Evolutionary conservation across 2,797 vertebrate species (phyloP), one percentile per base, ranked within the genome.

Genomic region (Anguilla anguilla): DNA sequence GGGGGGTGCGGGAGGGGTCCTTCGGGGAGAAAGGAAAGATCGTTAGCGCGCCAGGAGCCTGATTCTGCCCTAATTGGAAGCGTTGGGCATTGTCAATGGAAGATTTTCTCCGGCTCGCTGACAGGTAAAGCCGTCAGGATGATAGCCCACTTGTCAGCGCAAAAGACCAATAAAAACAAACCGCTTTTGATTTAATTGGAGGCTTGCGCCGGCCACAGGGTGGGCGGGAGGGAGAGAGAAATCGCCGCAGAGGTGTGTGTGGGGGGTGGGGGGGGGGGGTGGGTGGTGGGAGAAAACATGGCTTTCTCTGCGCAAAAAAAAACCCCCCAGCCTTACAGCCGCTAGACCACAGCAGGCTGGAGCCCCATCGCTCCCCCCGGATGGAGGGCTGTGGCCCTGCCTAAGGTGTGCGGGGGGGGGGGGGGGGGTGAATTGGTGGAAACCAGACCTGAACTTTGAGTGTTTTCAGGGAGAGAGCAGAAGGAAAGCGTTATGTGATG

Each of bases 101-200:
- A 97, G 96, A 96, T 98, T 98, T 97, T 97, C 97, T 97, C 96
- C 97, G 91, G 96, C 96, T 98, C 95, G 88, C 97, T 99, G 98
- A 99, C 98, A 99, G 98, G 98, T 98, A 95, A 96, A 96, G 97
- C 97, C 97, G 96, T 98, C 97, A 97, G 96, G 97, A 97, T 99
- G 98, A 99, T 99, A 97, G 98, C 97, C 98, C 98, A 98, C 98
- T 99, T 99, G 98, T 99, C 98, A 99, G 98, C 97, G 98, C 98
- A 99, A 99, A 99, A 98, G 97, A 98, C 98, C 98, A 99, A 99
- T 99, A 99, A 99, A 99, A 99, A 99, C 98, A 99, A 98, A 97
- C 98, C 98, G 97, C 98, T 99, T 97, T 99, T 99, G 98, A 98
- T 99, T 99, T 99, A 99, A 99, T 99, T 99, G 98, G 98, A 97